phyloP scores from a whole-genome alignment of 2,888 invertebrate species.

The Desoria tigrina region DNA sequence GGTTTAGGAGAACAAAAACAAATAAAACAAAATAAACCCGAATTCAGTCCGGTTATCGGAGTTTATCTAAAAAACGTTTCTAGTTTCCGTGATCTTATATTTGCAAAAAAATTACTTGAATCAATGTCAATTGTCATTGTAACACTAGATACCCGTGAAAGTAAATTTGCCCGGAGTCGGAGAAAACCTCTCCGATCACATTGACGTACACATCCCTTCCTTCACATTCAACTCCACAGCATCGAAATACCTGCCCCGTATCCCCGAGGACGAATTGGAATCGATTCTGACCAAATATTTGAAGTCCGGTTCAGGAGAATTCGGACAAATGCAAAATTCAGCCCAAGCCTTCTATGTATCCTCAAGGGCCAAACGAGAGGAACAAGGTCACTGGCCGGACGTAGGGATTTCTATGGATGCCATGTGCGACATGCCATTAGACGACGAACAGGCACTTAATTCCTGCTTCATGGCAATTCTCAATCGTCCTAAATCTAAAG shows the following conservation, averaged over 20 bases:
- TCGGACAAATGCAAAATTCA: background rate
- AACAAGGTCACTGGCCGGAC: background rate
- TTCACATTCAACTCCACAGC: background rate
- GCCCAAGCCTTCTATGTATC: background rate
- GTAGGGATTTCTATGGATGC: background rate
- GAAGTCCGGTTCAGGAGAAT: too few relatives aligned
- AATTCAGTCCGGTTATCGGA: too few relatives aligned
- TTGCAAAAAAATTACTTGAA: too few relatives aligned
- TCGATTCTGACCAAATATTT: background rate
- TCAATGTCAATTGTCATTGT: too few relatives aligned
- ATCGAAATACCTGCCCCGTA: background rate
- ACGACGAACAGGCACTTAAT: too few relatives aligned
- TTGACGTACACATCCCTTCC: too few relatives aligned
- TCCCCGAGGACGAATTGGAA: background rate
- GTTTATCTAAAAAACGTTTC: too few relatives aligned
- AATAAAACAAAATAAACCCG: too few relatives aligned
- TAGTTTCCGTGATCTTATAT: too few relatives aligned
- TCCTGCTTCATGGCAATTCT: background rate
- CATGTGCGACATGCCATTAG: background rate
- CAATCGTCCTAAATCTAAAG: background rate
- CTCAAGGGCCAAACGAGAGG: background rate
- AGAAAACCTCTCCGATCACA: conserved; percentile 47
- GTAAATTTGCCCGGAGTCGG: conserved; percentile 47
- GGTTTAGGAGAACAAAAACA: too few relatives aligned
- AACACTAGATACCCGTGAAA: conserved; percentile 48